These are phyloP conservation scores for Caenorhabditis remanei DNA, from an alignment of 1,140 invertebrate species.

Conservation along the genomic window DNA sequence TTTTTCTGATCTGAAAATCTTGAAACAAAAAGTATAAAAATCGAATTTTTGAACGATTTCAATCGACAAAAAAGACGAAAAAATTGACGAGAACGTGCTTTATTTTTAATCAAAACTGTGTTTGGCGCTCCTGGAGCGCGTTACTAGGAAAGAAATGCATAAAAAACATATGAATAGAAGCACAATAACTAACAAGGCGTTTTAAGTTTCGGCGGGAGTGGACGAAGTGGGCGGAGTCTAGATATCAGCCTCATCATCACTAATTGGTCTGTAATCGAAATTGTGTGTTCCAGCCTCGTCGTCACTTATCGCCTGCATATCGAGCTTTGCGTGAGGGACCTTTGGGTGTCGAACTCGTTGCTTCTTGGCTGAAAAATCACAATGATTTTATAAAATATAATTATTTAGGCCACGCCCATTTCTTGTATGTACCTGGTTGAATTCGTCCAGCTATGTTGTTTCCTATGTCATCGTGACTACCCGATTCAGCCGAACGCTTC, in stretches of 20 bases:
- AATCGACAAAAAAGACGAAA: neutral
- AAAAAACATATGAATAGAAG: too few relatives aligned
- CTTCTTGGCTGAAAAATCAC: neutral
- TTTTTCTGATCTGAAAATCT: too few relatives aligned
- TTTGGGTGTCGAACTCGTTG: neutral
- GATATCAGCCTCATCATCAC: neutral
- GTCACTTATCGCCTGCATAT: constrained; percentile 7
- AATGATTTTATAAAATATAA: too few relatives aligned
- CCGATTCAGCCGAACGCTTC: neutral
- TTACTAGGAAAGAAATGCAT: too few relatives aligned
- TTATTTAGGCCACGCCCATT: too few relatives aligned
- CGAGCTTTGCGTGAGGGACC: neutral
- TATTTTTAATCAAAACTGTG: too few relatives aligned
- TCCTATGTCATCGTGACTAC: neutral
- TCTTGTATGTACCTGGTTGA: neutral
- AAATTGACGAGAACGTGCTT: too few relatives aligned
- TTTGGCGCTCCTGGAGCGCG: too few relatives aligned
- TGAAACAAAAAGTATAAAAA: neutral
- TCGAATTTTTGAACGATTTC: neutral
- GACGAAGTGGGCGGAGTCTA: neutral
- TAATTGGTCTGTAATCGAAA: too few relatives aligned
- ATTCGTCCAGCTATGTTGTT: neutral
- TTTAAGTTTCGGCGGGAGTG: too few relatives aligned
- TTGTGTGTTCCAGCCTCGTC: neutral
- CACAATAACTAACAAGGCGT: too few relatives aligned